Evolutionary conservation across 1,140 invertebrate genomes (phyloP), one percentile per base, ranked within the genome.

Genomic region (Drosophila athabasca): DNA sequence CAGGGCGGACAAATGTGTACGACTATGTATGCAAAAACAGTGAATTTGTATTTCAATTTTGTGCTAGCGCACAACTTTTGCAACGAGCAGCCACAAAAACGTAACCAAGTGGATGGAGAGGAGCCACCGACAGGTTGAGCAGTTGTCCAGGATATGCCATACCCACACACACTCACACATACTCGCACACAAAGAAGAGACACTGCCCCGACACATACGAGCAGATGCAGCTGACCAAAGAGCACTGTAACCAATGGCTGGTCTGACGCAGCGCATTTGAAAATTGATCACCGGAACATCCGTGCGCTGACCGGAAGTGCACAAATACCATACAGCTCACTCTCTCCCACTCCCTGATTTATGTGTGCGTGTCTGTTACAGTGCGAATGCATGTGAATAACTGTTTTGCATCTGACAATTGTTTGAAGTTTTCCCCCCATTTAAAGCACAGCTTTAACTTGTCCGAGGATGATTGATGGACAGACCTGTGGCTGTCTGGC

Each of bases 231-330:
- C 68, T 77, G 74, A 75, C 74, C 75, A 67, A 1, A 39, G 54
- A 61, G 35, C 19, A 57, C 46, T 24, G 43, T 17, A 50, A 26
- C 15, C 55, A 24, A 50, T 24, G 54, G 57, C 39, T 51, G 52
- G 60, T 78, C 83, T 88, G 83, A 88, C 83, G 74, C 79, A 83
- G 83, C 75, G 83, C 73, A 88, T 88, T 88, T 88, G 83, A 88
- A 88, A 88, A 88, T 88, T 88, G 83, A 88, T 88, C 83, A 88
- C 83, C 83, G 83, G 83, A 88, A 88, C 79, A 89, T 88, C 83
- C 83, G 83, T 79, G 79, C 83, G 79, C 84, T 83, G 79, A 88
- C 79, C 83, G 83, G 83, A 88, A 88, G 79, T 88, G 83, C 83
- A 78, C 84, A 83, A 88, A 88, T 79, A 87, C 83, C 17, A 73